phyloP scores from a whole-genome alignment of 2,888 invertebrate species.

The Melipona beecheii region DNA sequence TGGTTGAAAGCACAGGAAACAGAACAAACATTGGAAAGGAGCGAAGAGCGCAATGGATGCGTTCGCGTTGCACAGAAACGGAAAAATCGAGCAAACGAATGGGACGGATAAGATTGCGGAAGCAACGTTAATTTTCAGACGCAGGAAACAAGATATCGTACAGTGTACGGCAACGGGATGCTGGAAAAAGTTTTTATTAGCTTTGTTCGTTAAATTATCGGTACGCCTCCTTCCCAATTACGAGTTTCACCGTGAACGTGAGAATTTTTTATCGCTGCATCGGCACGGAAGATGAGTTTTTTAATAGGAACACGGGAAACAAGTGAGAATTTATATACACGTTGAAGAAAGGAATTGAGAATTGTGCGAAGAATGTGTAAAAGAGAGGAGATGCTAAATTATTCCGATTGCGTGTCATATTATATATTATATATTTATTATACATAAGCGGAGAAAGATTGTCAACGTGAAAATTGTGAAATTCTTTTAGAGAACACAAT shows the following conservation, averaged over 20 bases:
- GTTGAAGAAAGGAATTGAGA: background rate
- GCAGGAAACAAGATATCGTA: background rate
- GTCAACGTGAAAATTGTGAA: no score
- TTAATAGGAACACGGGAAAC: background rate
- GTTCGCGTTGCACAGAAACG: background rate
- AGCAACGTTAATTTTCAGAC: background rate
- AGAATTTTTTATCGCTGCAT: background rate
- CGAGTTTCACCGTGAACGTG: background rate
- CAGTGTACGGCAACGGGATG: background rate
- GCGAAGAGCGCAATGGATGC: background rate
- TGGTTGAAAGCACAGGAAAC: background rate
- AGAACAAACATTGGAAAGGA: background rate
- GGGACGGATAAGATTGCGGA: background rate
- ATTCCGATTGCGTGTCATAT: no score
- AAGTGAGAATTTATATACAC: background rate
- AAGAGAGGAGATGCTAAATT: no score
- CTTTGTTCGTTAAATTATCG: background rate
- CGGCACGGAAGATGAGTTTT: background rate
- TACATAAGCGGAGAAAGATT: no score
- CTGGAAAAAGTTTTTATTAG: background rate
- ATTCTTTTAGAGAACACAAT: no score
- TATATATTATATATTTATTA: no score
- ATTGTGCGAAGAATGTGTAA: no score
- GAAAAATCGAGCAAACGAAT: slow-evolving; percentile 10
- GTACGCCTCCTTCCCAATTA: background rate